These are phyloP conservation scores for Morpho achilles DNA, from an alignment of 2,888 invertebrate genomes.

Conservation along the genomic window DNA sequence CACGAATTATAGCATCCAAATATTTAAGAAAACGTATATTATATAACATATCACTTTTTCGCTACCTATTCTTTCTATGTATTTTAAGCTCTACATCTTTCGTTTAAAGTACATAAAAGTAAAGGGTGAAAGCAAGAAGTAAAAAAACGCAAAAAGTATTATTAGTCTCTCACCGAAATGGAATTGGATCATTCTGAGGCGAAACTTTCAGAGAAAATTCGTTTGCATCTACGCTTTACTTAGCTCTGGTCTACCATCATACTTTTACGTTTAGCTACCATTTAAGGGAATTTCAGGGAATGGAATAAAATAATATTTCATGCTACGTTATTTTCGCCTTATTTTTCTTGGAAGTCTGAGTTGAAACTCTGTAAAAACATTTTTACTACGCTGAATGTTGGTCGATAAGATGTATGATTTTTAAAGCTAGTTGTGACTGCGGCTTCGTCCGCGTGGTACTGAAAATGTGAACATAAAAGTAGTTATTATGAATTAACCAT, in stretches of 20 bases:
- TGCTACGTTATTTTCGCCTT: constrained; percentile 37
- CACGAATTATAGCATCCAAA: too few species aligned
- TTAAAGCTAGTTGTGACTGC: neutral
- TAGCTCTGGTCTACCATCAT: constrained; percentile 68
- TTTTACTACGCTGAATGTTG: constrained; percentile 19
- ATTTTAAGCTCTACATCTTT: constrained; percentile 45
- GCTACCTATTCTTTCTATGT: neutral
- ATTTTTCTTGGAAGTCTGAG: constrained; percentile 29
- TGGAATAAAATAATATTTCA: constrained; percentile 50
- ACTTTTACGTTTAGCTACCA: constrained; percentile 68
- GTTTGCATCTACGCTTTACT: constrained; percentile 67
- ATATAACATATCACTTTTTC: too few species aligned
- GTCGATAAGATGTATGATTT: constrained; percentile 9
- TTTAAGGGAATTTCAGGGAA: constrained; percentile 60
- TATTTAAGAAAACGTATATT: too few species aligned
- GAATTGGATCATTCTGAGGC: constrained; percentile 76
- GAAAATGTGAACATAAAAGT: too few species aligned
- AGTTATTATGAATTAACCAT: too few species aligned
- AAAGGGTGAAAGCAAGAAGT: constrained; percentile 78
- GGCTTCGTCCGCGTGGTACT: too few species aligned
- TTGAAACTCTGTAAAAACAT: constrained; percentile 30
- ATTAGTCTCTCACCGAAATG: constrained; percentile 79
- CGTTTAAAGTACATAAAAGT: constrained; percentile 67
- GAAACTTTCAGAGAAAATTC: constrained; percentile 73
- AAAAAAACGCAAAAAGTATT: constrained; percentile 78